phyloP scores from a whole-genome alignment of 2,113 vertebrate genomes.

The Hippopotamus amphibius region DNA sequence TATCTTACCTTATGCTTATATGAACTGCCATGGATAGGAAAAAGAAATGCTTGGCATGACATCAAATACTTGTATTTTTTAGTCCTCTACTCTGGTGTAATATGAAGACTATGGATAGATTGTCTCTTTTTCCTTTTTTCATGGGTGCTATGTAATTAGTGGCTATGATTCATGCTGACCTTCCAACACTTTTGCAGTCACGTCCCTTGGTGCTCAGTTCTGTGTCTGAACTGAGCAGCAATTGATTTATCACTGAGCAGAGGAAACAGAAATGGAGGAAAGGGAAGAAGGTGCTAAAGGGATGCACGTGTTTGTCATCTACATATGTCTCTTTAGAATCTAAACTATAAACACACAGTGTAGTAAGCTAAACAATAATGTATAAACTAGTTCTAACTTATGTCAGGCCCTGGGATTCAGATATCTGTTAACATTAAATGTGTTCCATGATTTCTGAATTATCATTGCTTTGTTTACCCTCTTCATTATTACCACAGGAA shows the following conservation, averaged over 20 bases:
- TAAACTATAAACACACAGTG: background rate
- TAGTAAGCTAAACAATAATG: background rate
- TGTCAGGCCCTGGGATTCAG: background rate
- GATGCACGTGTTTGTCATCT: background rate
- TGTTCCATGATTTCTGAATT: background rate
- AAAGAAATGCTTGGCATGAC: conserved; percentile 40
- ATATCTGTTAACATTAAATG: background rate
- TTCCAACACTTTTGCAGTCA: background rate
- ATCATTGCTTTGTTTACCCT: background rate
- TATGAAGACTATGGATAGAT: background rate
- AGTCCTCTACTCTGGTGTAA: background rate
- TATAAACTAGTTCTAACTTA: background rate
- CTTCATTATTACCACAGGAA: background rate
- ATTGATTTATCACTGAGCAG: conserved; percentile 24
- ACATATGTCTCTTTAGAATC: background rate
- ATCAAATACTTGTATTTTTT: conserved; percentile 26
- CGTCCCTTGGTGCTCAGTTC: background rate
- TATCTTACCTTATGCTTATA: background rate
- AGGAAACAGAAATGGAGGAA: background rate
- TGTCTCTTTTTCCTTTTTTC: background rate
- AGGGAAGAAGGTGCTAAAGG: background rate
- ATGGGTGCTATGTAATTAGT: background rate
- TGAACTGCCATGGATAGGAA: background rate
- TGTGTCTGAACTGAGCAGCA: conserved; percentile 17
- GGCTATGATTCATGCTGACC: conserved; percentile 15